These are phyloP conservation scores for Gallinago stenura DNA, from an alignment of 2,797 vertebrate species.

Conservation along the genomic window DNA sequence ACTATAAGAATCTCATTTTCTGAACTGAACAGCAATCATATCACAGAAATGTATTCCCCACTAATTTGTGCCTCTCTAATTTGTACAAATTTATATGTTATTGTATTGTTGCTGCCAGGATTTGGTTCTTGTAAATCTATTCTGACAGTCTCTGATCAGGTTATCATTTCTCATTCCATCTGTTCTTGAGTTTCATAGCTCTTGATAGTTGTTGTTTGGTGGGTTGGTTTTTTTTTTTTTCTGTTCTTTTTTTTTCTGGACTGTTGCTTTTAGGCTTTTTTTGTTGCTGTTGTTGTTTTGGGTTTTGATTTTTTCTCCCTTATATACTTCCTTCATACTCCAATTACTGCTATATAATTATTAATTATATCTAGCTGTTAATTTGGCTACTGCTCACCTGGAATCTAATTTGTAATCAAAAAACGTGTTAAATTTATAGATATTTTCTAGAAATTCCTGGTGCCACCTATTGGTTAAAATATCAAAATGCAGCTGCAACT, in stretches of 20 bases:
- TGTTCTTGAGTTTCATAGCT: background rate
- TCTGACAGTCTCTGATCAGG: background rate
- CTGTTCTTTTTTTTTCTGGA: no score
- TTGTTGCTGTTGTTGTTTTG: no score
- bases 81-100: background rate
- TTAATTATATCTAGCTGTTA: background rate
- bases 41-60: background rate
- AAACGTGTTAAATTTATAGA: background rate
- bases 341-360: background rate
- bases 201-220: background rate
- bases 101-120: background rate
- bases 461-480: slow-evolving; percentile 55
- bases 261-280: no score
- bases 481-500: background rate
- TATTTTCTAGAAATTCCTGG: slow-evolving; percentile 35
- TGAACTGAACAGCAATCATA: background rate
- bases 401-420: background rate
- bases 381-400: slow-evolving; percentile 1
- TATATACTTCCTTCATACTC: background rate
- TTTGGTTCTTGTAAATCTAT: background rate
- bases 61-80: background rate
- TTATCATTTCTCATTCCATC: background rate
- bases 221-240: no score
- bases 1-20: background rate
- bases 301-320: background rate